A percentile compares a stretch with the other conserved stretches of the same genome.
phyloP scores from a whole-genome alignment of 2,888 invertebrate genomes.

The Dilophus febrilis region DNA sequence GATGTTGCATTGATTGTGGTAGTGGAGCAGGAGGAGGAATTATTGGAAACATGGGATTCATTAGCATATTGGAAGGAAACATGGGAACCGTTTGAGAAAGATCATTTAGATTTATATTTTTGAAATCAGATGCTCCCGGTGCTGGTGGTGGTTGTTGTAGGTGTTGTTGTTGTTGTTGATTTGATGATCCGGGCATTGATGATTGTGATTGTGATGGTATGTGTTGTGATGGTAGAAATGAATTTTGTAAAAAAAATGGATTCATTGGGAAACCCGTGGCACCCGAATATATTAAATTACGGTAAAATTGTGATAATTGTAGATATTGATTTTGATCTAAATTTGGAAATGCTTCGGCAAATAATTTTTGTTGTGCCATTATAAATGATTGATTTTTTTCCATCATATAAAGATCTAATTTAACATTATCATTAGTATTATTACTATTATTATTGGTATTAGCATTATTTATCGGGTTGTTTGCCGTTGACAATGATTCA shows the following conservation, averaged over 20 bases:
- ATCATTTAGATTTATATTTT: constrained; percentile 2
- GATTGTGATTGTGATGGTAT: too few species aligned
- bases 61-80: constrained; percentile 49
- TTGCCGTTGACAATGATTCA: neutral
- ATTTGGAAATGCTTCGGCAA: constrained; percentile 42
- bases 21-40: constrained; percentile 16
- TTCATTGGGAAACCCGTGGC: constrained; percentile 44
- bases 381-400: constrained; percentile 41
- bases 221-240: constrained; percentile 31
- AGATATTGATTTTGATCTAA: constrained; percentile 39
- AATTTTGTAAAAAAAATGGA: constrained; percentile 45
- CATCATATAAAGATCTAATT: constrained; percentile 25
- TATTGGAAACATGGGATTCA: constrained; percentile 26
- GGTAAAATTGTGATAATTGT: constrained; percentile 43
- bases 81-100: constrained; percentile 28
- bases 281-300: constrained; percentile 34
- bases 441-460: too few species aligned
- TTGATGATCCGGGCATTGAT: constrained; percentile 1
- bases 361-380: constrained; percentile 47
- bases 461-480: too few species aligned
- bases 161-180: neutral
- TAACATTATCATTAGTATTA: too few species aligned
- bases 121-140: neutral
- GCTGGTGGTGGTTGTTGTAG: constrained; percentile 1
- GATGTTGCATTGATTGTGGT: constrained; percentile 11